Evolutionary conservation across 2,888 invertebrate species (phyloP), one percentile per base, ranked within the genome.

Genomic region (Cosmia pyralina): DNA sequence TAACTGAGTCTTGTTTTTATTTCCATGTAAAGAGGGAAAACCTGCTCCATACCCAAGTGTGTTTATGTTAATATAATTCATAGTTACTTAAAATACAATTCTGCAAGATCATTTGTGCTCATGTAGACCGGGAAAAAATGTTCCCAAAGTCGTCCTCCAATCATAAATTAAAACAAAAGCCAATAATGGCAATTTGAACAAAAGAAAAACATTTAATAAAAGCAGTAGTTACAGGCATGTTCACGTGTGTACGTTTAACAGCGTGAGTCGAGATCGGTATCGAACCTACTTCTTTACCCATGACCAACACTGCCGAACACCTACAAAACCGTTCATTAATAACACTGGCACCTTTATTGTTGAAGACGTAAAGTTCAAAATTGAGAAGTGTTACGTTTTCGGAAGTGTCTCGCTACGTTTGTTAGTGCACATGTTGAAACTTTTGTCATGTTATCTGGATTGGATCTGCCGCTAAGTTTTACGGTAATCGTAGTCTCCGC

Each of bases 381-480:
- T 75, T 13, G 11, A 11, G 10, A 55, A n/a, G 57, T 38, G 64
- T 48, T 53, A 64, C 65, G 50, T 65, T 58, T 75, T 75, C 34
- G 77, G 57, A 75, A 48, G n/a, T 60, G 67, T 68, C 68, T 75
- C 38, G 55, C 0, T 72, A 81, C n/a, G 66, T 86, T 83, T 77
- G 83, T 73, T 67, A 75, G 71, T 87, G 85, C 83, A 87, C 87
- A 89, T 92, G 93, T 93, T 92, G 89, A 92, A 91, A 91, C 92
- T 92, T 94, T 93, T 93, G 93, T 93, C 91, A 89, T 90, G 88
- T 89, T 92, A 94, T 94, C 94, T 87, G 89, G 85, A 92, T 93
- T 89, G 91, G 87, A 94, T 94, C 94, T 89, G 88, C 90, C 87
- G 90, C 91, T 91, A 90, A 91, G 91, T 91, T 94, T 94, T 94